Evolutionary conservation across 2,888 invertebrate species (phyloP).

Genomic region (Apoderus coryli): DNA sequence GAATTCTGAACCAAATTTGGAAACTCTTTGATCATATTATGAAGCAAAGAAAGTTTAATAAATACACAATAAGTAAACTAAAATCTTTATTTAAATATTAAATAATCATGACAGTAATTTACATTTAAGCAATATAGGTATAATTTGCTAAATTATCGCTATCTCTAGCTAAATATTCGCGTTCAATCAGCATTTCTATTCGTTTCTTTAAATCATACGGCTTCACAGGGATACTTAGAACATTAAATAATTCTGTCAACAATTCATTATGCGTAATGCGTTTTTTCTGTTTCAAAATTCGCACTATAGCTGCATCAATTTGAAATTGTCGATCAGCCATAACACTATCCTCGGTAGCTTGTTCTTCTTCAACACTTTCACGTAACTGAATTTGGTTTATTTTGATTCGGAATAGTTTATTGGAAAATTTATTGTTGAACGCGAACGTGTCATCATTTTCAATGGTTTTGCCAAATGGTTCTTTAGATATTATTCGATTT

Average conservation of each 20-base stretch:
- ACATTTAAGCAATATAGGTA: slow-evolving; percentile 96
- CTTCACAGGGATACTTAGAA: slow-evolving; percentile 96
- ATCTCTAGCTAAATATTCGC: slow-evolving; percentile 96
- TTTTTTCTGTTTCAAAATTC: slow-evolving; percentile 98
- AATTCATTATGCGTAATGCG: slow-evolving; percentile 85
- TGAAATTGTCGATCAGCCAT: slow-evolving; percentile 97
- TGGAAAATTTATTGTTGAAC: slow-evolving; percentile 75
- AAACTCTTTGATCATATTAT: too few species aligned
- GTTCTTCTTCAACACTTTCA: slow-evolving; percentile 74
- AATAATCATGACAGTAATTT: too few species aligned
- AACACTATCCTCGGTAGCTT: slow-evolving; percentile 90
- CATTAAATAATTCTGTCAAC: slow-evolving; percentile 87
- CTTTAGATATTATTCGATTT: slow-evolving; percentile 70
- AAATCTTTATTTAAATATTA: too few species aligned
- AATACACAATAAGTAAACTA: too few species aligned
- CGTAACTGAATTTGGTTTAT: slow-evolving; percentile 87
- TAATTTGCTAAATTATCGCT: slow-evolving; percentile 86
- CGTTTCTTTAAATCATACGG: slow-evolving; percentile 94
- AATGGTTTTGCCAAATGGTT: slow-evolving; percentile 76
- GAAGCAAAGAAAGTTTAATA: too few species aligned
- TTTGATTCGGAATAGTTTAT: slow-evolving; percentile 91
- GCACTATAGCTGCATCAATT: slow-evolving; percentile 96
- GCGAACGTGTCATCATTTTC: slow-evolving; percentile 68
- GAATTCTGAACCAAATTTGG: too few species aligned
- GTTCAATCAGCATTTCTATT: slow-evolving; percentile 93